Base-by-base conservation (phyloP, 2,888 invertebrate species). In the Bedellia somnulentella region DNA sequence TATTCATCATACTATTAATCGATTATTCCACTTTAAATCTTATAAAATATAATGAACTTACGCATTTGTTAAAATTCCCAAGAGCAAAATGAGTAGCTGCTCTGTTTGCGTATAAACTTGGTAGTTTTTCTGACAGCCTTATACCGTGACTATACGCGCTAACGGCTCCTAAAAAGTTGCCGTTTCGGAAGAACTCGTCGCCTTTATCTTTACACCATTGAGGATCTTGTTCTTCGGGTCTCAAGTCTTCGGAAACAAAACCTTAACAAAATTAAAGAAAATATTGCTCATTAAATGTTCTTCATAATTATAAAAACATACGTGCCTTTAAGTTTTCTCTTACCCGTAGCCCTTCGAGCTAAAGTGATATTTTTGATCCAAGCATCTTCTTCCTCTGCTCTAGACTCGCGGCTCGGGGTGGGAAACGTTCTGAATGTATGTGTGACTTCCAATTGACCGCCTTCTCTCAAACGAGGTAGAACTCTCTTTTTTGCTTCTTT, bases 131-230 rank as follows among this genome's bases (percentile, higher is more conserved):
- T 21, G 85, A 85, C 12, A 91, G 57, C 38, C 83, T 80, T 32
- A 92, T 84, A 1, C 88, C 92, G 49, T 88, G 87, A 16, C 82
- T 80, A 49, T 88, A 92, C 5, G 90, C 92, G 49, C 88, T 91
- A 29, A 92, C 75, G 1, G 92, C 92, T 2, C 86, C 89, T 33
- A 87, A 67, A 51, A 83, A 87, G 60, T 92, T 89, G 15, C 84
- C 83, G 35, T 68, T 78, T 37, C 82, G 80, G 56, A 87, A 84
- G 57, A 92, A 89, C 36, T 85, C 82, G 49, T 87, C 84, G 27
- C 90, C 92, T 60, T 91, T 92, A 36, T 83, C 83, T 47, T 88
- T 83, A 32, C 92, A 79, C 84, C 87, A 92, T 36, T 85, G 80
- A 0, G 91, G 90, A 58, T 91, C 87, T 41, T 83, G 85, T 57